Conservation (phyloP, 2,113 vertebrate species). For the Turdus rufiventris region DNA sequence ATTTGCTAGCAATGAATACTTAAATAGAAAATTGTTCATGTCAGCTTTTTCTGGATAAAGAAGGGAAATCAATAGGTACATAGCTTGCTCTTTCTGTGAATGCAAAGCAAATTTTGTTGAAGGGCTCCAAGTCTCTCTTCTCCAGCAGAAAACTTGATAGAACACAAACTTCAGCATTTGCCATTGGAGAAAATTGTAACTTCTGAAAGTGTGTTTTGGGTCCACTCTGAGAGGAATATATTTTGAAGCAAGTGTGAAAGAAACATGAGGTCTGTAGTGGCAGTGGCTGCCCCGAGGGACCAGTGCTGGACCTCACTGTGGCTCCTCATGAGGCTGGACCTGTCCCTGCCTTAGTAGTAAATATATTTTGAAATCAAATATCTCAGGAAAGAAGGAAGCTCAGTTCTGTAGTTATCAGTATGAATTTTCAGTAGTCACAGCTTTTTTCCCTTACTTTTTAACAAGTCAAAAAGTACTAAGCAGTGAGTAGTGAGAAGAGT, state of each 20-base stretch:
- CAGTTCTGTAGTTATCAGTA: not conserved
- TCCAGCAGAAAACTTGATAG: not conserved
- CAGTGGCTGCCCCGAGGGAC: rapidly evolving
- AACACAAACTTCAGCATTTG: not conserved
- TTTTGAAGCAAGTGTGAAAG: not conserved
- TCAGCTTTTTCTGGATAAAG: not conserved
- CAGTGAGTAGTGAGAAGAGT: not conserved
- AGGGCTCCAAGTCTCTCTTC: not conserved
- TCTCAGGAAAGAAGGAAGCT: not conserved
- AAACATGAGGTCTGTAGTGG: rapidly evolving
- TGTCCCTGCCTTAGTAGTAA: not conserved
- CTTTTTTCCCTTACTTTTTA: not conserved
- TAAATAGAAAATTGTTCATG: not conserved
- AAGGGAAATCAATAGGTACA: not conserved
- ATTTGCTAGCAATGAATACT: not conserved
- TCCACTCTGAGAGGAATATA: not conserved
- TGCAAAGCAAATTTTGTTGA: not conserved
- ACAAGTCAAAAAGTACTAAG: not conserved
- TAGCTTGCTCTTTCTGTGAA: not conserved
- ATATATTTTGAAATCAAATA: not conserved
- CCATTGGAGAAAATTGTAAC: not conserved
- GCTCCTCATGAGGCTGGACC: not conserved
- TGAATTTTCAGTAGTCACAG: not conserved
- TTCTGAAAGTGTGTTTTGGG: not conserved
- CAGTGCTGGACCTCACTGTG: not conserved